These are phyloP conservation scores for Sminthurinus signatus DNA, from an alignment of 1,140 invertebrate species.

Conservation along the genomic window DNA sequence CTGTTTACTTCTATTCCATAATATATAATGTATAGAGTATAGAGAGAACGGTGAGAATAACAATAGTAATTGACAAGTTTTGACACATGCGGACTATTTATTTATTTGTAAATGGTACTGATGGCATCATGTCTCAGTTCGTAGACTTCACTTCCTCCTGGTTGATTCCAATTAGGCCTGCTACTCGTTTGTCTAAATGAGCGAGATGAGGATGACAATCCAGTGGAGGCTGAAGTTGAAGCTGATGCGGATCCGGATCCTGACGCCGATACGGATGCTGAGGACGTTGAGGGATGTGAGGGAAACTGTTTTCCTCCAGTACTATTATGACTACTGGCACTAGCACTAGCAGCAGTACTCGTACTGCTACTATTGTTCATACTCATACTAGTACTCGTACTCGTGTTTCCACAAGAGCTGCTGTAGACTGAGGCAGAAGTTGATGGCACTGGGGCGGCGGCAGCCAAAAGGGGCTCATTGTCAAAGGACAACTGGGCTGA, in stretches of 20 bases:
- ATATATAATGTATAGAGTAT: too few species aligned
- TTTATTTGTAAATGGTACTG: constrained; percentile 40
- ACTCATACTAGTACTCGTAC: background rate
- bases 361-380: too few species aligned
- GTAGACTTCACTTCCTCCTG: constrained; percentile 41
- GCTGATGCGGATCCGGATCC: constrained; percentile 20
- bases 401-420: background rate
- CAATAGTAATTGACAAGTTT: too few species aligned
- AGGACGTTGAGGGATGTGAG: background rate
- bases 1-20: background rate
- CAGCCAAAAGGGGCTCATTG: constrained; percentile 28
- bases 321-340: background rate
- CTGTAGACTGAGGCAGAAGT: constrained; percentile 8
- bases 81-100: too few species aligned
- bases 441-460: constrained; percentile 4
- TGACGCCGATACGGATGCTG: background rate
- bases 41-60: too few species aligned
- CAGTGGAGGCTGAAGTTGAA: constrained; percentile 5
- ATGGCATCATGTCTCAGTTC: constrained; percentile 39
- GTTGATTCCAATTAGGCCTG: constrained; percentile 36
- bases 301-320: background rate
- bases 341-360: background rate
- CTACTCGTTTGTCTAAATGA: constrained; percentile 5
- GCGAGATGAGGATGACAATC: constrained; percentile 17
- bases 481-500: constrained; percentile 37